These are phyloP conservation scores for Apodemus sylvaticus DNA, from an alignment of 2,113 vertebrate species.

Conservation along the genomic window DNA sequence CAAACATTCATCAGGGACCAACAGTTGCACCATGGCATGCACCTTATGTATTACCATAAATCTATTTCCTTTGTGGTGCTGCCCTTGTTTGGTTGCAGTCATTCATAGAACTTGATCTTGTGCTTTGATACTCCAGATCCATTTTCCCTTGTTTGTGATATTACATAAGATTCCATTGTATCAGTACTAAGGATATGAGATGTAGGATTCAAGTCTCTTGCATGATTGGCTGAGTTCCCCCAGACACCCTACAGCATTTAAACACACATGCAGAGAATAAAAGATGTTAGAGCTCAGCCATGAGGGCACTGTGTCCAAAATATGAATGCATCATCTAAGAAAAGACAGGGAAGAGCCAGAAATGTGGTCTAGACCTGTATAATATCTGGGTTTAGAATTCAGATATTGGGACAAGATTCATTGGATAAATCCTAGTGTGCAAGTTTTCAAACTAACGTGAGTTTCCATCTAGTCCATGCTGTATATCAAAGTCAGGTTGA, in stretches of 20 bases:
- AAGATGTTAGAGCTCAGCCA: too few relatives aligned
- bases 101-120: background rate
- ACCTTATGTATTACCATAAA: background rate
- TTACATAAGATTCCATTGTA: accelerated
- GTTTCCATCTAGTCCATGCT: background rate
- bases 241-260: background rate
- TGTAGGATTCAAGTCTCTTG: background rate
- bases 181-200: background rate
- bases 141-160: accelerated
- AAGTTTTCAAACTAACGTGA: background rate
- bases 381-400: background rate
- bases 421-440: accelerated
- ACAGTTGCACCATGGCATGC: accelerated
- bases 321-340: accelerated
- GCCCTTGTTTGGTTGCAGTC: background rate
- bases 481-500: background rate
- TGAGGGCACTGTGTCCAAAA: too few relatives aligned
- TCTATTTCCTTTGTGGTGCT: background rate
- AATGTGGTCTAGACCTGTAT: accelerated
- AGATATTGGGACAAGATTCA: accelerated
- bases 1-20: background rate
- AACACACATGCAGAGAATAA: background rate
- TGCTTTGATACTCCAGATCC: accelerated
- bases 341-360: too few relatives aligned
- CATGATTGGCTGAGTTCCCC: too few relatives aligned